Base-by-base conservation (phyloP, 2,888 invertebrate genomes). In the Ellobium chinense region DNA sequence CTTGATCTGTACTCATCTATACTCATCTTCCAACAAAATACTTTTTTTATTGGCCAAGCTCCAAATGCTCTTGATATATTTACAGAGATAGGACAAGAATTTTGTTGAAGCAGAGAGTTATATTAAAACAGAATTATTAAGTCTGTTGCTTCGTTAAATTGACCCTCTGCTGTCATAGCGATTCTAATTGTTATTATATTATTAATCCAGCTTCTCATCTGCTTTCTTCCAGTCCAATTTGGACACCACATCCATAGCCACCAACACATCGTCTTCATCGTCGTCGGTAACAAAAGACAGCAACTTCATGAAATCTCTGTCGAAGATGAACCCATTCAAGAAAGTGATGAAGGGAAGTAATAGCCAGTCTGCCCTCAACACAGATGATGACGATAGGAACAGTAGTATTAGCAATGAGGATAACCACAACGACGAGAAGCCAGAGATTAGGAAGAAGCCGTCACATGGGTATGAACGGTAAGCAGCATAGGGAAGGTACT, bases 311-410 rank as follows among this genome's bases (percentile, higher is more conserved):
- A 54, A 70, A 12, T 56, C 72, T 14, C 65, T 79, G 65, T 39
- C 65, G 27, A 79, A 79, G 66, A 63, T 79, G 36, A 79, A 72
- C 29, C 78, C 78, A 21, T 78, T 78, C 62, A 69, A 70, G 60
- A 79, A 79, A 56, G 77, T 18, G 24, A 37, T 68, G 21, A 72
- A 69, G 54, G 1, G 31, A 14, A 72, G 72, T 29, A 60, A 60
- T 36, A 72, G 72, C 34, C 72, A 72, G 24, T 56, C 63, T 24
- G n/a, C 68, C 21, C 58, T 65, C 4, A 66, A 58, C 37, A 68
- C 34, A 0, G 56, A 60, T n/a, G 78, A 63, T 34, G 78, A 79
- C 54, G 78, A 79, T 21, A 37, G 34, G 21, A 31, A 72, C 37
- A 70, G 69, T n/a, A 79, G 60, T 60, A 7, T 70, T 46, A 72